Percentiles rank a stretch among this genome's conserved stretches.
Conservation (phyloP, 2,888 invertebrate genomes). For the Sinotaia quadrata region DNA sequence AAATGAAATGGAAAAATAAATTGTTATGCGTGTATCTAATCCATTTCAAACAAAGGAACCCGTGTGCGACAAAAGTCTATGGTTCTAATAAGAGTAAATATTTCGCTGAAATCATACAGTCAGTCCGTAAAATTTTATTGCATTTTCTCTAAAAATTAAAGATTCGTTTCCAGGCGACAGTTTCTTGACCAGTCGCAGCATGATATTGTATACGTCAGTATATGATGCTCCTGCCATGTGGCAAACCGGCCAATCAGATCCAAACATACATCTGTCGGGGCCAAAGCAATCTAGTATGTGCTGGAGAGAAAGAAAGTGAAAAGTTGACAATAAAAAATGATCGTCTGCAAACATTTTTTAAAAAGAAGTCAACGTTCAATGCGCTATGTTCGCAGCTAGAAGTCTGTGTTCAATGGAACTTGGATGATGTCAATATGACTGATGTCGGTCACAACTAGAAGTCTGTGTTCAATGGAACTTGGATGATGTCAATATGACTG, state of each 20-base stretch:
- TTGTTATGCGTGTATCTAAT: too few relatives aligned
- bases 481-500: too few relatives aligned
- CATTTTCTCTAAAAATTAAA: conserved; percentile 53
- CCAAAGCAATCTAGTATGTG: conserved; percentile 53
- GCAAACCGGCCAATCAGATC: conserved; percentile 64
- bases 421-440: too few relatives aligned
- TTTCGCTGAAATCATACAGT: conserved; percentile 13
- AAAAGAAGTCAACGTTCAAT: too few relatives aligned
- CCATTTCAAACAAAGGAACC: too few relatives aligned
- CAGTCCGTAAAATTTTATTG: conserved; percentile 48
- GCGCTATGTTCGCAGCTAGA: too few relatives aligned
- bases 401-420: too few relatives aligned
- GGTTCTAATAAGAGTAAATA: too few relatives aligned
- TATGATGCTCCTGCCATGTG: conserved; percentile 43
- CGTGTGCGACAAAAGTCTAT: too few relatives aligned
- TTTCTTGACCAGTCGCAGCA: conserved; percentile 35
- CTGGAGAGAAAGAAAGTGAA: conserved; percentile 40
- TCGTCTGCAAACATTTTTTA: background rate
- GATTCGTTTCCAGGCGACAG: conserved; percentile 39
- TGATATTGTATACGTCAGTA: conserved; percentile 41
- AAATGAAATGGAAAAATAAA: too few relatives aligned
- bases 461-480: too few relatives aligned
- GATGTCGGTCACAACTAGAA: too few relatives aligned
- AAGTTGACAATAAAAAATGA: background rate
- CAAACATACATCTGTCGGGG: conserved; percentile 56